Evolutionary conservation across 1,140 invertebrate species (phyloP), one percentile per base, ranked within the genome.

Genomic region (Saccostrea echinata): DNA sequence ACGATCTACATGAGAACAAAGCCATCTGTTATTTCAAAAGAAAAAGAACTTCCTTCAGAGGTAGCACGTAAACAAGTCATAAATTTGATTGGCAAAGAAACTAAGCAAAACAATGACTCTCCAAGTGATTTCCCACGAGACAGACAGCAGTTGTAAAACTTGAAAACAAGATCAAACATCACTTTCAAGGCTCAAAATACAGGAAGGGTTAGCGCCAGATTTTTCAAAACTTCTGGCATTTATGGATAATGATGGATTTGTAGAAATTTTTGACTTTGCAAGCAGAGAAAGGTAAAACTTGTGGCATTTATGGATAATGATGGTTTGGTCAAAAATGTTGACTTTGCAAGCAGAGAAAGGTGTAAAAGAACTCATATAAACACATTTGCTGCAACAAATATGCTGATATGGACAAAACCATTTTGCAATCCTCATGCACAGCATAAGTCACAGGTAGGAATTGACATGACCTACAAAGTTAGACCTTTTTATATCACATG

Each of bases 401-500:
- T 21, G 51, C 18, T 88, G 43, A 88, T 21, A 21, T 86, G 85
- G 88, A 86, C 85, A 71, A 89, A 89, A 84, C 21, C 88, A n/a
- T n/a, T n/a, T n/a, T n/a, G n/a, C n/a, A n/a, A n/a, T n/a, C n/a
- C n/a, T n/a, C n/a, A n/a, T n/a, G n/a, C n/a, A n/a, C n/a, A n/a
- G n/a, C n/a, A n/a, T n/a, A n/a, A n/a, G n/a, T n/a, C n/a, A n/a
- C n/a, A 89, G 64, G 81, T 89, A 68, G 85, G 57, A 24, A 84
- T 89, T 89, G 85, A 89, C 85, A 30, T 89, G 85, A 89, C 88
- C 21, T 89, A 89, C 52, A 89, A 89, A 84, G 85, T 89, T 76
- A 85, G 88, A 16, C 88, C 88, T 55, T 89, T 89, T 71, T 89
- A 84, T 64, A 89, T 81, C 24, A 89, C 85, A n/a, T 86, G 85